A percentile compares a stretch with the other conserved stretches of the same genome.
These are phyloP conservation scores for Paralichthys olivaceus DNA, from an alignment of 2,113 vertebrate genomes.

Conservation along the genomic window DNA sequence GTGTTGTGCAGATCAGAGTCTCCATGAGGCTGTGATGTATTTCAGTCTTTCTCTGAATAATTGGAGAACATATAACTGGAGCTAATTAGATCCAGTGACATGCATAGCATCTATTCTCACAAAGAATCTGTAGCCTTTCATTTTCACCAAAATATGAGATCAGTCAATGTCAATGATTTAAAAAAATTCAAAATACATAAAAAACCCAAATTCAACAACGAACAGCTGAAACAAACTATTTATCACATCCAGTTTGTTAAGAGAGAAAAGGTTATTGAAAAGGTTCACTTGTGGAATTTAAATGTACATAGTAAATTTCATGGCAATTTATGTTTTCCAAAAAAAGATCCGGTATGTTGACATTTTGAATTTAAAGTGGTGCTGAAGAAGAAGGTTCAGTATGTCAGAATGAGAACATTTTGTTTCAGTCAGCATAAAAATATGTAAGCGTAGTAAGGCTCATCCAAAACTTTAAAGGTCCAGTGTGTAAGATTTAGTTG, in stretches of 20 bases:
- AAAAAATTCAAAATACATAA: neutral
- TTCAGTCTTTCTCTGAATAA: constrained; percentile 5
- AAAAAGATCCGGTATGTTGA: neutral
- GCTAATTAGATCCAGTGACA: neutral
- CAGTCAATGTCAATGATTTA: neutral
- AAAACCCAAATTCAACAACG: neutral
- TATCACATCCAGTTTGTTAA: neutral
- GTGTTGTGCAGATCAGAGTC: constrained; percentile 12
- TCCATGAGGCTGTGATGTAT: constrained; percentile 14
- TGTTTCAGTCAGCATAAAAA: too few relatives aligned
- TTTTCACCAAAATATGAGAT: neutral
- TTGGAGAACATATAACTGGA: neutral
- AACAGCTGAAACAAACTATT: neutral
- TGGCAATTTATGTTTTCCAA: neutral
- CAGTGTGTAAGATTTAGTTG: too few relatives aligned
- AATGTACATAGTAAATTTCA: too few relatives aligned
- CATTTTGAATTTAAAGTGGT: neutral
- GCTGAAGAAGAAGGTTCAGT: neutral
- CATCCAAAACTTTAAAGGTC: neutral
- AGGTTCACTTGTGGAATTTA: neutral
- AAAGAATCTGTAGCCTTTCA: neutral
- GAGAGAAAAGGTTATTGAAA: neutral
- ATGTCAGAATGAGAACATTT: too few relatives aligned
- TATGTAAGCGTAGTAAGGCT: neutral
- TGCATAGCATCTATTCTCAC: neutral